Percentiles rank a stretch among this genome's conserved stretches.
Conservation (phyloP, 1,140 invertebrate species). For the Cherax destructor region DNA sequence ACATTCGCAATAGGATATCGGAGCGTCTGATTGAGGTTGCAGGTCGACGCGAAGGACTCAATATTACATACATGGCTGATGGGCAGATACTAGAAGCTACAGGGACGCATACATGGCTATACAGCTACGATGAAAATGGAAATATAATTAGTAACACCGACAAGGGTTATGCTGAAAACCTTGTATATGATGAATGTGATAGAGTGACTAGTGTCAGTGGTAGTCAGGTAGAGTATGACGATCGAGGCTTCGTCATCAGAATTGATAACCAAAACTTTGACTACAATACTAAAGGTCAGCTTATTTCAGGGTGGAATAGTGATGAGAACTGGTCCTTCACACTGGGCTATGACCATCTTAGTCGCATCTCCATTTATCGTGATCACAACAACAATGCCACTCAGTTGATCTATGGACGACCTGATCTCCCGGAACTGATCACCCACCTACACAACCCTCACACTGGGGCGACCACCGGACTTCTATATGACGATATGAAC, state of each 20-base stretch:
- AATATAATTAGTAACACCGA: constrained; percentile 93
- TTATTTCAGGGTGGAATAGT: constrained; percentile 81
- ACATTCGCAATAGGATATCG: constrained; percentile 88
- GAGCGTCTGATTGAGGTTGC: constrained; percentile 78
- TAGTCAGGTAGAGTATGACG: constrained; percentile 78
- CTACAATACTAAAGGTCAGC: constrained; percentile 91
- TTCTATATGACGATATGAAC: constrained; percentile 91
- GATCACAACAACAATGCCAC: constrained; percentile 69
- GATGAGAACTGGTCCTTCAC: constrained; percentile 77
- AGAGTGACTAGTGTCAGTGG: constrained; percentile 92
- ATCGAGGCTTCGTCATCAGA: constrained; percentile 65
- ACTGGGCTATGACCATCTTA: constrained; percentile 86
- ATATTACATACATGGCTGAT: constrained; percentile 74
- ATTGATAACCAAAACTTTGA: constrained; percentile 80
- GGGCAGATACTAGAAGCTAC: constrained; percentile 73
- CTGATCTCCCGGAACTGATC: constrained; percentile 85
- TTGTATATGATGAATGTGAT: constrained; percentile 95
- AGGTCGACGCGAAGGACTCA: constrained; percentile 65
- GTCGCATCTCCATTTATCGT: constrained; percentile 76
- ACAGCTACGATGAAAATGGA: constrained; percentile 96
- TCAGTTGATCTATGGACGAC: constrained; percentile 95
- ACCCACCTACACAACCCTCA: constrained; percentile 94
- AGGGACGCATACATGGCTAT: constrained; percentile 88
- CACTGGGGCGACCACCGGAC: constrained; percentile 85
- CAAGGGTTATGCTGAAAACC: constrained; percentile 87